Conservation (phyloP, 1,140 invertebrate genomes). For the Plectrocnemia conspersa region DNA sequence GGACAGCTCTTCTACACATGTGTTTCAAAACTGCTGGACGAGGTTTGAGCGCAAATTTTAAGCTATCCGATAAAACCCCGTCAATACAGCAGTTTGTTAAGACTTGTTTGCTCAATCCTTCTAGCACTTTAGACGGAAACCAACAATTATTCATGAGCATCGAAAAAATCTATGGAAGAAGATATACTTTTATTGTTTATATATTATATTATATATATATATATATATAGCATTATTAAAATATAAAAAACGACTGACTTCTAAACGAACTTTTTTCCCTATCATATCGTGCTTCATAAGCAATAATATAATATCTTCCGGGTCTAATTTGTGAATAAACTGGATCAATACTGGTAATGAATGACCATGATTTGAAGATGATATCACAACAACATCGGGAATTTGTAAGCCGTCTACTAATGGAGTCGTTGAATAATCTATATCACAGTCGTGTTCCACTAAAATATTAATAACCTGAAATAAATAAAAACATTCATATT, state of each 20-base stretch:
- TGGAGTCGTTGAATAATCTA: constrained; percentile 43
- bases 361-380: constrained; percentile 39
- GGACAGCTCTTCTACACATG: constrained; percentile 24
- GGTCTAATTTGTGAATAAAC: constrained; percentile 44
- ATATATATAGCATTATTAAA: not conserved
- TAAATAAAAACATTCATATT: constrained; percentile 19
- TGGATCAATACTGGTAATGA: constrained; percentile 40
- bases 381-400: constrained; percentile 46
- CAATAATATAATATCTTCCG: constrained; percentile 36
- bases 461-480: constrained; percentile 48
- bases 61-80: not conserved
- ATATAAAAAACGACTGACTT: constrained; percentile 19
- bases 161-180: not conserved
- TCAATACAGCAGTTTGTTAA: not conserved
- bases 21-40: constrained; percentile 26
- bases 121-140: constrained; percentile 13
- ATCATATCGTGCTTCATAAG: constrained; percentile 26
- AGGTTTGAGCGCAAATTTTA: constrained; percentile 15
- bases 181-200: not conserved
- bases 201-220: not conserved
- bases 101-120: constrained; percentile 17
- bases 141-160: not conserved
- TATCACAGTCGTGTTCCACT: constrained; percentile 43
- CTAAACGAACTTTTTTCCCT: constrained; percentile 23
- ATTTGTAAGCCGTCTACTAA: constrained; percentile 30